Conservation (phyloP, 2,888 invertebrate species). For the Tyria jacobaeae region DNA sequence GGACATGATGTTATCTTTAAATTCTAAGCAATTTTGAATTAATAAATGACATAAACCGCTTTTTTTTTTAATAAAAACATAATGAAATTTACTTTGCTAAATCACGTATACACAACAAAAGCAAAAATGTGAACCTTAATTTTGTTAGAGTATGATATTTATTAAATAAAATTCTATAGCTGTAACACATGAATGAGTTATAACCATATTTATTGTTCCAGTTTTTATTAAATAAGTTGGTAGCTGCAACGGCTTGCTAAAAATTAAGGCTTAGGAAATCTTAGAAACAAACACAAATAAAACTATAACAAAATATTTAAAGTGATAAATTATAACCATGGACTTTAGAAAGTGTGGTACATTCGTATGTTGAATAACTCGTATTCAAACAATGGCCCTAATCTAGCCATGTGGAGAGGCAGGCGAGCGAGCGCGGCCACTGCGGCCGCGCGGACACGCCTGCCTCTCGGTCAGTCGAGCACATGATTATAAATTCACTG, state of each 20-base stretch:
- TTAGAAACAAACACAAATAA: no score
- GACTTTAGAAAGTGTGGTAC: constrained; percentile 14
- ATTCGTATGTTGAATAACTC: constrained; percentile 37
- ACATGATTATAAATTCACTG: constrained; percentile 69
- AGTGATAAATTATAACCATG: background rate
- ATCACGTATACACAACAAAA: constrained; percentile 16
- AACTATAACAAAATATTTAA: background rate
- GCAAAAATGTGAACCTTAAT: constrained; percentile 15
- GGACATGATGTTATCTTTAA: no score
- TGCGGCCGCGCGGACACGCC: constrained; percentile 36
- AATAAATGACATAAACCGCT: no score
- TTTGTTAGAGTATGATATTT: background rate
- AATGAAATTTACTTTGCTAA: no score
- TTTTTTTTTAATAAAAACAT: no score
- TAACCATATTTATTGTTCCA: background rate
- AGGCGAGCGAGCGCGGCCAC: constrained; percentile 45
- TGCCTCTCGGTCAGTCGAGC: constrained; percentile 46
- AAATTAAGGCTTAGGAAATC: no score
- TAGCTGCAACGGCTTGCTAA: background rate
- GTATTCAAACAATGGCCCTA: constrained; percentile 60
- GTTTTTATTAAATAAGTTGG: constrained; percentile 6
- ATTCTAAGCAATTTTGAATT: no score
- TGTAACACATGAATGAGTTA: no score
- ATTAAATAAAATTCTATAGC: no score
- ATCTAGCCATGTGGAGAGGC: constrained; percentile 51